Evolutionary conservation across 2,888 invertebrate species (phyloP), one percentile per base, ranked within the genome.

Genomic region (Erebia palarica): DNA sequence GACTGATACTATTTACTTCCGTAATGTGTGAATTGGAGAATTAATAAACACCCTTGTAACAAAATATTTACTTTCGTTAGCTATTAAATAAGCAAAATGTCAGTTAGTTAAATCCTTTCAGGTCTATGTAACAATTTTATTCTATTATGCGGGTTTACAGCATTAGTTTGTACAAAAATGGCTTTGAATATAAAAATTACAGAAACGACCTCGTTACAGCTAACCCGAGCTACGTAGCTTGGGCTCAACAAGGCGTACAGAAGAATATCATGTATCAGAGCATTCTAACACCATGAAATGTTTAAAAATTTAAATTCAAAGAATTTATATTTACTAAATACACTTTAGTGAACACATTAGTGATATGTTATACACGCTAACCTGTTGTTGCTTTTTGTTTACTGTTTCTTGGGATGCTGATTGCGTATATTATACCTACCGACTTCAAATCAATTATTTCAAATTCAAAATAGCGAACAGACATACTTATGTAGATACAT

Each of bases 151-250:
- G 55, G 67, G 27, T 67, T 67, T 67, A 18, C 21, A 66, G 49
- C 53, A 59, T 67, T 58, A 67, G 67, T 49, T 66, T 18, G 11
- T 58, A 58, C 18, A 66, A 66, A 60, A 66, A 66, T 21, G 21
- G 21, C 58, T 67, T 49, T 67, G 67, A 67, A 67, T 67, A 67
- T 36, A 36, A 36, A 66, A 67, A 59, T 67, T 59, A 67, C 59
- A 59, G 58, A 67, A 59, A 59, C 59, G 59, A 67, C 49, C 67
- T 59, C 49, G 67, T 58, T 51, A 49, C 10, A 58, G 66, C 44
- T 58, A 58, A 66, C 47, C 66, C 66, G 66, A n/a, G 58, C 49
- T 58, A 66, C 36, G 49, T 11, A 67, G 66, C 58, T 58, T 47
- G 27, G 14, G 27, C 21, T 36, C 67, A 66, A 58, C 58, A 49